Evolutionary conservation across 2,113 vertebrate species (phyloP), one percentile per base, ranked within the genome.

Genomic region (Rhynchopsitta pachyrhyncha): DNA sequence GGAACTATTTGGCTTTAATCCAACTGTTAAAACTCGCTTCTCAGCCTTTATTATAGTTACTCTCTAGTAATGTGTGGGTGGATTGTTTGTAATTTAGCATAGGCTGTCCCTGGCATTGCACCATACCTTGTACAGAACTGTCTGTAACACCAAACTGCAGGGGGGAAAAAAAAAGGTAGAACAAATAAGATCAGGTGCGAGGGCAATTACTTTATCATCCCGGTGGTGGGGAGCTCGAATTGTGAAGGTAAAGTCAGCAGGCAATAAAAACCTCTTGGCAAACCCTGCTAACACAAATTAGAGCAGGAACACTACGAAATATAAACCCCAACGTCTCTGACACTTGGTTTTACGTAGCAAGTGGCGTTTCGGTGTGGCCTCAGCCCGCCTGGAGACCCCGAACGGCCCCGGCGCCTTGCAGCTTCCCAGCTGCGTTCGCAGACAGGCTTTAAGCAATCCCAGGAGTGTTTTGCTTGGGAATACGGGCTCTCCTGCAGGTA

Each of bases 51-150:
- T 97, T 97, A 60, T 70, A 92, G 55, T 70, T 95, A 97, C 92
- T 96, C 85, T 97, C 92, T 93, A 96, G 92, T 93, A 96, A 94
- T 64, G 79, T 91, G 95, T 96, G 92, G 95, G 94, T 92, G 93
- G 95, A 92, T 96, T 93, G 78, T 95, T 92, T 89, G 81, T 77
- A 75, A 66, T 90, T 94, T 77, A 93, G 85, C 76, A 89, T 67
- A 93, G 92, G 77, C 74, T 69, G 93, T 92, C 49, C 64, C 83
- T 91, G 96, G 91, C 91, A 95, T 71, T 11, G 81, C 83, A 96
- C 77, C 94, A 86, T 57, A 53, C 33, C 62, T 86, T 7, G 22
- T 93, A 55, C 81, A 67, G 70, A 91, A 76, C 82, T 53, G 44
- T 64, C 70, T 89, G 84, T 70, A 92, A 93, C 46, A 80, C 42